phyloP scores from a whole-genome alignment of 1,140 invertebrate genomes.

The Zeugodacus cucurbitae region DNA sequence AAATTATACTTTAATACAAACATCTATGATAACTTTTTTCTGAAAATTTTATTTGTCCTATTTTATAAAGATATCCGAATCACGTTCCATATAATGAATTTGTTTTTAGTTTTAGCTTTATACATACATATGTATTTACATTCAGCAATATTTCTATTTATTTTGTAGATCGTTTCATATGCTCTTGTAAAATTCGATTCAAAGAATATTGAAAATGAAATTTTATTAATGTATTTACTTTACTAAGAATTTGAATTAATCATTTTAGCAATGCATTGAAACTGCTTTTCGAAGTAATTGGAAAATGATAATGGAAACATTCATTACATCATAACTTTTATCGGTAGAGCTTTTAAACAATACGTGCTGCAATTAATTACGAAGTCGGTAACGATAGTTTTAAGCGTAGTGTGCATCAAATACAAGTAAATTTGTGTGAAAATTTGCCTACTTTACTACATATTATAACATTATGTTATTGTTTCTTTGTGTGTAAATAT shows the following conservation, averaged over 20 bases:
- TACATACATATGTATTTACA: too few species aligned
- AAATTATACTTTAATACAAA: too few species aligned
- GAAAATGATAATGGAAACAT: not conserved
- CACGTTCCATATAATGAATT: too few species aligned
- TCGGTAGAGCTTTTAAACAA: not conserved
- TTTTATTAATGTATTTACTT: not conserved
- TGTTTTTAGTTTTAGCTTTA: too few species aligned
- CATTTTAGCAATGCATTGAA: not conserved
- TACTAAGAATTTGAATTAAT: not conserved
- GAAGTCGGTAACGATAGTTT: not conserved
- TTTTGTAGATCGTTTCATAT: too few species aligned
- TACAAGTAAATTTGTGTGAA: constrained; percentile 56
- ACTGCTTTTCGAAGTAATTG: not conserved
- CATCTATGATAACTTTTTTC: too few species aligned
- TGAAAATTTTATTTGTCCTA: too few species aligned
- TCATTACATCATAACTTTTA: not conserved
- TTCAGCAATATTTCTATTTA: too few species aligned
- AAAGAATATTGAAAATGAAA: too few species aligned
- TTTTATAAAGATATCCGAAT: too few species aligned
- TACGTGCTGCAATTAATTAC: not conserved
- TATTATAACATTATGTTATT: constrained; percentile 60
- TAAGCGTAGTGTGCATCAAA: constrained; percentile 63
- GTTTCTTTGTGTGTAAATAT: constrained; percentile 50
- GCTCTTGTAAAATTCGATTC: too few species aligned
- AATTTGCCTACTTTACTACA: constrained; percentile 45